A percentile compares a stretch with the other conserved stretches of the same genome.
These are phyloP conservation scores for Lethenteron reissneri DNA, from an alignment of 2,113 vertebrate species.

Conservation along the genomic window DNA sequence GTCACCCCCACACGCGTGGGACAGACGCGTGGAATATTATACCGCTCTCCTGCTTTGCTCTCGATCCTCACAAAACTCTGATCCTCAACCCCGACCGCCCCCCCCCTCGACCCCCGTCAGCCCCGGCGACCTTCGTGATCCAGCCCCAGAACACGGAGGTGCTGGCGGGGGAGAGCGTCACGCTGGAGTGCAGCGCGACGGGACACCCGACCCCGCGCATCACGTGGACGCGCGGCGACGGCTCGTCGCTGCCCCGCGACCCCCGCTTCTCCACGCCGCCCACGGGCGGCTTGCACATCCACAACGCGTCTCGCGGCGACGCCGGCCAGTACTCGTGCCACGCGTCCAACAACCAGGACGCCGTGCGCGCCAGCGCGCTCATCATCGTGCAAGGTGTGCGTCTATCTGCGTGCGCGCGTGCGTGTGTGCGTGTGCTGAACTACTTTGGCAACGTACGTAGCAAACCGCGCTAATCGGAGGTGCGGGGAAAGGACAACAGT, in stretches of 20 bases:
- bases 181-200: slow-evolving; percentile 9
- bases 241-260: slow-evolving; percentile 4
- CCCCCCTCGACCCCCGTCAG: not conserved
- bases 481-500: no score
- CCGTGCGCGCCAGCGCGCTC: slow-evolving; percentile 8
- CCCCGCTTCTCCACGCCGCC: slow-evolving; percentile 8
- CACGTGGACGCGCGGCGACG: slow-evolving; percentile 8
- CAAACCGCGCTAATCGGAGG: no score
- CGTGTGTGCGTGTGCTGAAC: not conserved
- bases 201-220: slow-evolving; percentile 8
- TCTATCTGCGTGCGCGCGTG: not conserved
- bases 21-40: no score
- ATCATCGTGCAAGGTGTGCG: slow-evolving; percentile 10
- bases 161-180: slow-evolving; percentile 9
- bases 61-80: no score
- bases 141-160: slow-evolving; percentile 11
- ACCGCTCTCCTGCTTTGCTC: no score
- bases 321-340: slow-evolving; percentile 9
- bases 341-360: slow-evolving; percentile 8
- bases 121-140: slow-evolving; percentile 9
- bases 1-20: no score
- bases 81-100: no score
- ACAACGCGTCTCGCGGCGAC: slow-evolving; percentile 8
- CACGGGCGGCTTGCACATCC: slow-evolving; percentile 9
- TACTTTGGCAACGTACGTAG: no score